Evolutionary conservation across 2,113 vertebrate species (phyloP), one percentile per base, ranked within the genome.

Genomic region (Micronisus gabar): DNA sequence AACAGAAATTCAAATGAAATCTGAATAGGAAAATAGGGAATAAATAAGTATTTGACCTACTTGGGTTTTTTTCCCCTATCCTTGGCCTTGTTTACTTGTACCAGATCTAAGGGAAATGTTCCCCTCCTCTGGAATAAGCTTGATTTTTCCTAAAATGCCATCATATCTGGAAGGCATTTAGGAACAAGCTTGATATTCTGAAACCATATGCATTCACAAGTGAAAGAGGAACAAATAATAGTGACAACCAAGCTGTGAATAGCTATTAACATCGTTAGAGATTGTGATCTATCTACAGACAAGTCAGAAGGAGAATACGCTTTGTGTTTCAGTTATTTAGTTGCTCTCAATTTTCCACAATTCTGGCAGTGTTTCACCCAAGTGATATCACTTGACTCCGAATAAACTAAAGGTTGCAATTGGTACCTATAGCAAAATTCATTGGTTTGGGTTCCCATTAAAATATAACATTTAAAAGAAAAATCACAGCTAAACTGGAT

Each of bases 181-280:
- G 65, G 58, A 95, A 52, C 40, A 75, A 68, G 20, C 32, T 56
- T 87, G 62, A 81, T 70, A 72, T 89, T 92, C 73, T 81, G 86
- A 91, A 94, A 78, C 41, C 48, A 61, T 68, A 84, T 19, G 40
- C 23, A 87, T 81, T 95, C 55, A 84, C 34, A 95, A 91, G 73
- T 89, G 88, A 95, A 86, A 92, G 38, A 41, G 66, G 94, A 96
- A 96, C 27, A 94, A 92, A 56, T 83, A 88, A 78, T 43, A 86
- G 56, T 93, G 86, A 93, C 83, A 90, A 78, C 9, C 63, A 90
- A 88, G 50, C 70, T 84, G 81, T 86, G 83, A 95, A 92, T 9
- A 94, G 56, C 66, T 92, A 74, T 91, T 95, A 91, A 56, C 83
- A 79, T 72, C 65, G 82, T 82, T 32, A 32, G 68, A 81, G 81